Conservation (phyloP, 2,888 invertebrate genomes). For the Lasioglossum oenotherae region DNA sequence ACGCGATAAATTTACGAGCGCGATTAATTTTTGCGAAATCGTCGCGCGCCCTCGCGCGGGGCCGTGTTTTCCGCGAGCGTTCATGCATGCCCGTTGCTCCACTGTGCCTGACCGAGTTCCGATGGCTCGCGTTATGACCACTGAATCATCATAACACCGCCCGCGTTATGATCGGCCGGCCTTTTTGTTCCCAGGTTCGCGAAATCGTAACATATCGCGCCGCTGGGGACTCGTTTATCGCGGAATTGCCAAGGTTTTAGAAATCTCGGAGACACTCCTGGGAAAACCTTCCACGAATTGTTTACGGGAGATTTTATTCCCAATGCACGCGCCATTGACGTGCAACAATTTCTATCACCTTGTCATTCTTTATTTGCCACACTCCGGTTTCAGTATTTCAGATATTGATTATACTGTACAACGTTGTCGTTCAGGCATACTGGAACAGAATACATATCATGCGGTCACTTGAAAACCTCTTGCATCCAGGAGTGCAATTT, state of each 20-base stretch:
- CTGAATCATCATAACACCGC: conserved; percentile 28
- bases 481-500: too few species aligned
- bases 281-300: background rate
- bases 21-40: conserved; percentile 79
- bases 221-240: conserved; percentile 31
- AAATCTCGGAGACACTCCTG: conserved; percentile 35
- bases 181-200: conserved; percentile 20
- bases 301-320: background rate
- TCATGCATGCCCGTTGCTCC: conserved; percentile 18
- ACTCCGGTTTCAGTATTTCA: background rate
- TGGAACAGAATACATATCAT: too few species aligned
- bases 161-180: conserved; percentile 3
- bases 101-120: conserved; percentile 40
- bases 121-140: conserved; percentile 37
- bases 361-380: background rate
- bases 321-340: background rate
- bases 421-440: too few species aligned
- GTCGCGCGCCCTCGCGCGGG: conserved; percentile 1
- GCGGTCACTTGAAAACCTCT: too few species aligned
- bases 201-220: conserved; percentile 27
- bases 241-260: conserved; percentile 50
- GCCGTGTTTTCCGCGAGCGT: background rate
- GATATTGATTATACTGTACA: background rate
- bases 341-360: background rate
- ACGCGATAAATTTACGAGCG: conserved; percentile 23